phyloP scores from a whole-genome alignment of 2,797 vertebrate species.

The Alauda arvensis region DNA sequence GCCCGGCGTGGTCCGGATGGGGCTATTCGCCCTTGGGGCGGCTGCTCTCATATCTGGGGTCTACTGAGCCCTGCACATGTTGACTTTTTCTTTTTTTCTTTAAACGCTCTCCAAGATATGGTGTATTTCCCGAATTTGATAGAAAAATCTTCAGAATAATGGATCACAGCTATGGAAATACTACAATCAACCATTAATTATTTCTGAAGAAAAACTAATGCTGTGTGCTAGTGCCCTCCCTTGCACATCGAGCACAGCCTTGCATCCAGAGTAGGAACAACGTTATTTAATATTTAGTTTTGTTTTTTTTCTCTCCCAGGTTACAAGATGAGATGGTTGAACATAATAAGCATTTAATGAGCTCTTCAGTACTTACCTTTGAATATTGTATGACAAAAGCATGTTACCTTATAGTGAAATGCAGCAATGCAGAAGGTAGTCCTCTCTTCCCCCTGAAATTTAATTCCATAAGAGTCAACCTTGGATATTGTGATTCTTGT shows the following conservation, averaged over 20 bases:
- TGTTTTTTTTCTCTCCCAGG: not conserved
- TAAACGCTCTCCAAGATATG: not conserved
- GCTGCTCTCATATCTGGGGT: not conserved
- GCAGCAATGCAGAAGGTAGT: not conserved
- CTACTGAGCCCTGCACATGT: not conserved
- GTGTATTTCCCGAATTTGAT: not conserved
- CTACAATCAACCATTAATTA: not conserved
- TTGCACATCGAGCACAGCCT: not conserved
- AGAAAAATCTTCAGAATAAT: not conserved
- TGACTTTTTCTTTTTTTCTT: not conserved
- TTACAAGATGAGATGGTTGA: not conserved
- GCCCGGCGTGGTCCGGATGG: too few relatives aligned
- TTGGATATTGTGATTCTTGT: not conserved
- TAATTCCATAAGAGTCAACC: not conserved
- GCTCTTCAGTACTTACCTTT: not conserved
- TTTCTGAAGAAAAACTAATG: not conserved
- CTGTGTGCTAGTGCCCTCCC: not conserved
- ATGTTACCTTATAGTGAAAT: not conserved
- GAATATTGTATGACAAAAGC: not conserved
- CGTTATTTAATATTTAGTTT: not conserved
- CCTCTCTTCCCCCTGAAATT: not conserved
- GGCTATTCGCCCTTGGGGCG: not conserved
- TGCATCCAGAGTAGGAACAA: not conserved
- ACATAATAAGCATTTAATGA: not conserved
- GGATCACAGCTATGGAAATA: not conserved